Conservation (phyloP, 2,113 vertebrate genomes). For the Macrotus californicus region DNA sequence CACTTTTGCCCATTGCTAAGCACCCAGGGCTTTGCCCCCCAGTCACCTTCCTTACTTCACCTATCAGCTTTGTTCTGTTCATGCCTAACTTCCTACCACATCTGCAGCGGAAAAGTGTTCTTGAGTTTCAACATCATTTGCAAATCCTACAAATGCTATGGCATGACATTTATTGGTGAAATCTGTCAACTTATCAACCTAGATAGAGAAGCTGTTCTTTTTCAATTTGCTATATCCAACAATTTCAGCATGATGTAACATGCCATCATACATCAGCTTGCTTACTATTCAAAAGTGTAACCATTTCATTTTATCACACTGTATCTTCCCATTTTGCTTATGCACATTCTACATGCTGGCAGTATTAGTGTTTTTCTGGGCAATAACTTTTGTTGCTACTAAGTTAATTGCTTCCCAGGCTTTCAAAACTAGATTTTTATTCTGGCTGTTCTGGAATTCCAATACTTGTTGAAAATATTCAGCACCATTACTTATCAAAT, state of each 20-base stretch:
- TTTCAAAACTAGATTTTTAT: not conserved
- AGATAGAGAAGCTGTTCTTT: not conserved
- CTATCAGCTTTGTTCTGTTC: not conserved
- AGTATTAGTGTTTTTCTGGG: not conserved
- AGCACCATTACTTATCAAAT: not conserved
- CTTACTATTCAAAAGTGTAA: not conserved
- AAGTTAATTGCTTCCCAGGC: not conserved
- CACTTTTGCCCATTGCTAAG: not conserved
- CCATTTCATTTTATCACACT: not conserved
- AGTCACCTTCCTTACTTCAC: not conserved
- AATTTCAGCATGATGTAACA: not conserved
- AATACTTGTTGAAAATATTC: not conserved
- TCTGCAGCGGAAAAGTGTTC: not conserved
- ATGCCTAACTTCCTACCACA: not conserved
- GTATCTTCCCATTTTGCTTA: not conserved
- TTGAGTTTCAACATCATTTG: not conserved
- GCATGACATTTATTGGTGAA: conserved; percentile 30
- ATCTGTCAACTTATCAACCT: conserved; percentile 21
- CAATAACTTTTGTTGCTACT: not conserved
- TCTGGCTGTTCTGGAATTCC: not conserved
- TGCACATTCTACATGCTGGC: not conserved
- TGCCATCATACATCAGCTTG: not conserved
- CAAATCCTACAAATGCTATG: not conserved
- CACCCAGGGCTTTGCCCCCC: not conserved
- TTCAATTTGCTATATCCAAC: not conserved